phyloP scores from a whole-genome alignment of 2,113 vertebrate genomes.

The Ursus arctos region DNA sequence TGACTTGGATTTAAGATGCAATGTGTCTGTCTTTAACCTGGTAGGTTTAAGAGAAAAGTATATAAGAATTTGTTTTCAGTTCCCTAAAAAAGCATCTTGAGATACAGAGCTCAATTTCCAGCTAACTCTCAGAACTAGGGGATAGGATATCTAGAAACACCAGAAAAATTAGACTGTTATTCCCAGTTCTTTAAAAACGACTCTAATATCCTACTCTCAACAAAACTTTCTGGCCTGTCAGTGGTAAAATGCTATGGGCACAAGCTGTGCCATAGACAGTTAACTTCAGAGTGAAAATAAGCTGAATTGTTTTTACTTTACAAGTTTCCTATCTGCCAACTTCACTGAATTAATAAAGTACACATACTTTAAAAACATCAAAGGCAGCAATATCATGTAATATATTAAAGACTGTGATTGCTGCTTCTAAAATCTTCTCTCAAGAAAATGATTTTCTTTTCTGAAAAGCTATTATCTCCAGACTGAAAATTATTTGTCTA shows the following conservation, averaged over 20 bases:
- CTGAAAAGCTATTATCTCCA: conserved; percentile 49
- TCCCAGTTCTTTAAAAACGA: not conserved
- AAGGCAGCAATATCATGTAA: conserved; percentile 19
- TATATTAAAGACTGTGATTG: not conserved
- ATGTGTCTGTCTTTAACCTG: not conserved
- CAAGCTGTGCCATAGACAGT: not conserved
- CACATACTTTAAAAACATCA: not conserved
- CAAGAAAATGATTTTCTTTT: conserved; percentile 35
- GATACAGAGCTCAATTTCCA: not conserved
- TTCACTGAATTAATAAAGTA: not conserved
- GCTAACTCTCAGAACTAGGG: not conserved
- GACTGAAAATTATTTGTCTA: conserved; percentile 26
- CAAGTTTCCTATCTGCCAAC: not conserved
- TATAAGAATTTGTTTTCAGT: not conserved
- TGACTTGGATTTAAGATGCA: not conserved
- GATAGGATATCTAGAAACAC: not conserved
- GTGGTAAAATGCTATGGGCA: not conserved
- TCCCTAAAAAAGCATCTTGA: not conserved
- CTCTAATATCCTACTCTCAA: not conserved
- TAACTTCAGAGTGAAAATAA: not conserved
- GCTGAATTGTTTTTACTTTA: not conserved
- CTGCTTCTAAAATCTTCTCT: conserved; percentile 28
- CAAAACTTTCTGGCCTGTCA: not conserved
- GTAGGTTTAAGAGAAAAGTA: not conserved
- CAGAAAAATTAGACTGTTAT: not conserved